Percentiles rank a stretch among this genome's conserved stretches.
These are phyloP conservation scores for Pedetes capensis DNA, from an alignment of 2,113 vertebrate species.

Conservation along the genomic window DNA sequence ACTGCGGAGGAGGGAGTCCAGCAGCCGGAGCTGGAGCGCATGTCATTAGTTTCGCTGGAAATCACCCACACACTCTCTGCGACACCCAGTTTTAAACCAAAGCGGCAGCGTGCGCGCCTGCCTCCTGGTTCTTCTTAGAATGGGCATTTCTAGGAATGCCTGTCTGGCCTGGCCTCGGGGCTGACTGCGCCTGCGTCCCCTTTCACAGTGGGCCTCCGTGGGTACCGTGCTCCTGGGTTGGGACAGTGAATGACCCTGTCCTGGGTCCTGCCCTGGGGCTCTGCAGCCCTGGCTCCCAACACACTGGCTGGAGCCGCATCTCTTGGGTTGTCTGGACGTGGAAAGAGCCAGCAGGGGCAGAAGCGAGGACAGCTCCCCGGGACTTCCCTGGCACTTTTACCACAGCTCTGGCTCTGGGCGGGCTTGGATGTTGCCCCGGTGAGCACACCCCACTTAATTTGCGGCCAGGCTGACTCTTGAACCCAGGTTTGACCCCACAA, in stretches of 20 bases:
- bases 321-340: background rate
- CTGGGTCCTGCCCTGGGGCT: background rate
- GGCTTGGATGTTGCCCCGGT: background rate
- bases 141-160: conserved; percentile 68
- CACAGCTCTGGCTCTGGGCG: background rate
- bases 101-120: background rate
- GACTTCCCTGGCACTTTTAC: background rate
- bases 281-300: no score
- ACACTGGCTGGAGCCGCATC: background rate
- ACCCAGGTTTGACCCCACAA: background rate
- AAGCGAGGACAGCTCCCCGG: background rate
- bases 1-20: conserved; percentile 49
- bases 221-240: background rate
- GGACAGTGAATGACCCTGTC: background rate
- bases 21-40: conserved; percentile 24
- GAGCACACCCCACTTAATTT: background rate
- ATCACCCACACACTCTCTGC: conserved; percentile 30
- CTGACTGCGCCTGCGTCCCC: background rate
- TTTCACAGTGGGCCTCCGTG: background rate
- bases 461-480: background rate
- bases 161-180: background rate
- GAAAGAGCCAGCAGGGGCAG: background rate
- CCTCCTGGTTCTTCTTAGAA: conserved; percentile 60
- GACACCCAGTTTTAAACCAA: background rate
- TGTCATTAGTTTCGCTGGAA: conserved; percentile 75